Base-by-base conservation (phyloP, 2,113 vertebrate species). In the Scytalopus superciliaris region DNA sequence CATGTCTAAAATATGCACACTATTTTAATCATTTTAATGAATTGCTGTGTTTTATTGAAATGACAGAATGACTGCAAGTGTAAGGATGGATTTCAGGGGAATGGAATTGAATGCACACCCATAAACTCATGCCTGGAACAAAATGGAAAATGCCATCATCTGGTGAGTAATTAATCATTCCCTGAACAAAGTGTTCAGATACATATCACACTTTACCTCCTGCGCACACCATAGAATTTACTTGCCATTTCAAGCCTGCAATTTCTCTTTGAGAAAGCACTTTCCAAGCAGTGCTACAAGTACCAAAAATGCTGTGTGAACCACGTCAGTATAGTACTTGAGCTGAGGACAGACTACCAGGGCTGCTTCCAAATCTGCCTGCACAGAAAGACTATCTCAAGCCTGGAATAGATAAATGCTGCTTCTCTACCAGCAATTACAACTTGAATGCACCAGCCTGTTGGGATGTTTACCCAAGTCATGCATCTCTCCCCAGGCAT, bases 61-160 rank as follows among this genome's bases (percentile, higher is more conserved):
- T 1, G 31, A 35, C 77, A 99, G 99, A 99, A 97, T 47, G 98
- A 98, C 91, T 99, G 99, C 74, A 95, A 98, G 18, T 99, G 99
- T 89, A 99, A 98, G 67, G 85, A 96, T 23, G 98, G 99, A 50
- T 99, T 98, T 93, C 98, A 45, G 74, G 99, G 99, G 28, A 98
- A 98, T 12, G 99, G 99, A 30, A 97, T 93, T 42, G 97, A 98
- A 56, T 99, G 99, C 88, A 98, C 98, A 56, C 94, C 98, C 4
- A 76, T 98, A 76, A 98, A 98, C 59, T 97, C 97, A 4, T 99
- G 99, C 89, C 97, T 99, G 73, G 97, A 97, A 62, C 96, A 96
- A n/a, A 95, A 70, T 2, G 97, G 97, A 87, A 98, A 98, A 91
- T 99, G 99, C 57, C 99, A 99, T 93, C 98, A 97, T 57, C 88